Evolutionary conservation across 1,140 invertebrate genomes (phyloP), one percentile per base, ranked within the genome.

Genomic region (Trichonephila clavipes): DNA sequence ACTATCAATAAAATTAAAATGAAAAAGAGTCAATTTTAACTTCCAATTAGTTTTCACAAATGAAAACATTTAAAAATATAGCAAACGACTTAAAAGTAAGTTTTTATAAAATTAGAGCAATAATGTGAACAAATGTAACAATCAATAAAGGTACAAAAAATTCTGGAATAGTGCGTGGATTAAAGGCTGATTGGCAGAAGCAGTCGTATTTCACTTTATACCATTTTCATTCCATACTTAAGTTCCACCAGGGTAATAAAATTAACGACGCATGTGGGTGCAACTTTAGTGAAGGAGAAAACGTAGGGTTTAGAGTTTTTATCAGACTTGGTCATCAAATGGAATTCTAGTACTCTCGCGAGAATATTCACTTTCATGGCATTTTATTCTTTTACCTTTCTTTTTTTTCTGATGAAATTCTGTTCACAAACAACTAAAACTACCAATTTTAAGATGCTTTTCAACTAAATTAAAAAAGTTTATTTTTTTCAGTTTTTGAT

Each of bases 281-380:
- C 72, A 77, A 77, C 72, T 77, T 77, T 34, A 77, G 72, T 40
- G 72, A 34, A 40, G 28, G 16, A 18, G 28, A 34, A 40, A 40
- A 77, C 72, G 28, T 77, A 77, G 28, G 72, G 24, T 77, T 77
- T 77, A 21, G 16, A 77, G 72, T 77, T 77, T 77, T 77, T 77
- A 77, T 77, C 72, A 77, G 72, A 19, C 24, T 77, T 24, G 72
- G 72, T 77, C 72, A 77, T 77, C 72, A 77, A 77, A 77, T 77
- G 72, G 72, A 77, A 77, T 40, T 77, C 72, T 40, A 40, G 72
- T 34, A 40, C 72, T 77, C 72, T 28, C 72, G 12, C 72, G 72
- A 77, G 28, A 77, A 77, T 77, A 77, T 77, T 34, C 72, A 77
- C 72, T 77, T 77, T 34, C 72, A 40, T 77, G 18, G 72, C 5